Evolutionary conservation across 2,888 invertebrate genomes (phyloP).

Genomic region (Geotrupes spiniger): DNA sequence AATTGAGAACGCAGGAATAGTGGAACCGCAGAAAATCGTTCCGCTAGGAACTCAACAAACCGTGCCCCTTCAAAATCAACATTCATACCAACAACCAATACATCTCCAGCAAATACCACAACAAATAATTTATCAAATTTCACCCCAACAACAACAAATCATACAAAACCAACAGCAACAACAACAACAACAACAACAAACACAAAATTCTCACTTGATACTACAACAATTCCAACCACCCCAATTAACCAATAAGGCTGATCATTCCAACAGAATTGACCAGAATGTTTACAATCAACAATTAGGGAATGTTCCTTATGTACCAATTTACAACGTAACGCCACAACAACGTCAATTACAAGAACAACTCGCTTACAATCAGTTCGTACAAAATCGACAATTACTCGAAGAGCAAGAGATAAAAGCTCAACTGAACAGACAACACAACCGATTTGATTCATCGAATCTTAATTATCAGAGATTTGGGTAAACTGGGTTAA

Average conservation of each 20-base stretch:
- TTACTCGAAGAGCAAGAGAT: conserved; percentile 37
- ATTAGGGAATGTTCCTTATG: conserved; percentile 33
- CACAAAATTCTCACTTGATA: conserved; percentile 27
- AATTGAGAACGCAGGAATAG: conserved; percentile 17
- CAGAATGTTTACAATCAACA: conserved; percentile 16
- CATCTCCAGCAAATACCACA: conserved; percentile 31
- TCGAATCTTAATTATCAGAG: conserved; percentile 19
- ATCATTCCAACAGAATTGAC: conserved; percentile 18
- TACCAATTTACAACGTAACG: conserved; percentile 34
- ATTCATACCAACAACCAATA: conserved; percentile 14
- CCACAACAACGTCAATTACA: conserved; percentile 21
- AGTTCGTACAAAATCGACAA: conserved; percentile 34
- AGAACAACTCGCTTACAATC: conserved; percentile 24
- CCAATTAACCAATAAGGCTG: too few relatives aligned
- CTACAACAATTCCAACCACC: conserved; percentile 32
- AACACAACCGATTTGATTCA: conserved; percentile 42
- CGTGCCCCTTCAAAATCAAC: conserved; percentile 12
- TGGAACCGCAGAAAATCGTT: conserved; percentile 9
- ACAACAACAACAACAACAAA: conserved; percentile 22
- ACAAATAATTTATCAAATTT: conserved; percentile 27
- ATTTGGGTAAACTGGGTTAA: conserved; percentile 2
- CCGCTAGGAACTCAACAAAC: neutral
- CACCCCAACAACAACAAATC: too few relatives aligned
- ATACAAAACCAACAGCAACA: conserved; percentile 27
- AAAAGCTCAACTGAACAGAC: conserved; percentile 36